Conservation (phyloP, 2,888 invertebrate species). For the Caenorhabditis doughertyi region DNA sequence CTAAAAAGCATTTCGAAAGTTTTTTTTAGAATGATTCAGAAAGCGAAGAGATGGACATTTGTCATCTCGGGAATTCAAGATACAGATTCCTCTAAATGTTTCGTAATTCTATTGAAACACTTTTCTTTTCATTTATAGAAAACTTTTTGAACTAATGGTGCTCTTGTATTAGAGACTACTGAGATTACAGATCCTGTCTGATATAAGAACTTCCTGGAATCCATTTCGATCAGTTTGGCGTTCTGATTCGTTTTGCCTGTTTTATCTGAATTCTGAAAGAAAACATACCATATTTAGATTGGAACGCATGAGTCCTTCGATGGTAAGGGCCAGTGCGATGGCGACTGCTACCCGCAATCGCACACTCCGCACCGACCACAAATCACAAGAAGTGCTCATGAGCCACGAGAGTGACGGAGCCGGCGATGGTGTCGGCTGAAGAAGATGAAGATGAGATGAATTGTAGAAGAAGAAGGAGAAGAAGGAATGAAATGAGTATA, state of each 20-base stretch:
- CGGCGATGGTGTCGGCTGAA: slow-evolving; percentile 38
- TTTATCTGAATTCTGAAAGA: not conserved
- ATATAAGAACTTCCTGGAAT: no score
- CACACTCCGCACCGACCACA: slow-evolving; percentile 76
- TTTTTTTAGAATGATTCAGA: not conserved
- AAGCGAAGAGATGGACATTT: no score
- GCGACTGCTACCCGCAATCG: slow-evolving; percentile 78
- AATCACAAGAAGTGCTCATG: slow-evolving; percentile 59
- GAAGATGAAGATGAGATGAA: slow-evolving; percentile 37
- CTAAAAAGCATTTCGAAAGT: slow-evolving; percentile 4
- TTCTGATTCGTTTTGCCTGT: no score
- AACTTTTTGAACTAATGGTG: no score
- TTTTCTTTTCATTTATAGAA: no score
- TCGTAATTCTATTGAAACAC: no score
- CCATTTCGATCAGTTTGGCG: no score
- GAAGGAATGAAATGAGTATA: no score
- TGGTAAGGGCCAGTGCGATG: slow-evolving; percentile 81
- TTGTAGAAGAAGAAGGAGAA: slow-evolving; percentile 18
- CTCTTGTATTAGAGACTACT: no score
- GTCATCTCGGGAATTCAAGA: no score
- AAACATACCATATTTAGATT: slow-evolving; percentile 80
- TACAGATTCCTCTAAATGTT: no score
- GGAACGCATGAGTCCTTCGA: slow-evolving; percentile 82
- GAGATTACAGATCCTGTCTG: no score
- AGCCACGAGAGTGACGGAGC: slow-evolving; percentile 46